phyloP scores from a whole-genome alignment of 2,797 vertebrate species.

The Bovichtus diacanthus region DNA sequence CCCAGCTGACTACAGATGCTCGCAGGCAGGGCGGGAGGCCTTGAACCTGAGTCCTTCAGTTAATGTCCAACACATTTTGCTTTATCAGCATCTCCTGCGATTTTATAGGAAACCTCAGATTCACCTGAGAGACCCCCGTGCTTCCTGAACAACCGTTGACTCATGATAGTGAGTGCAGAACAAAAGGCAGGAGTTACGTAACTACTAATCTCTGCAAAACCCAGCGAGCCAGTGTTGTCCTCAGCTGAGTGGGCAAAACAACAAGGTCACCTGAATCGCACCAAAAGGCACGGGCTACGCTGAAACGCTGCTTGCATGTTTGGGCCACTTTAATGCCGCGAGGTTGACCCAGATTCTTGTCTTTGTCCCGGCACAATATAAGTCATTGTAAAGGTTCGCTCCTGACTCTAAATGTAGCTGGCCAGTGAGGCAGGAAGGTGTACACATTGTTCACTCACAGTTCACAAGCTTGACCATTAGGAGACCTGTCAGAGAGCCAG shows the following conservation, averaged over 20 bases:
- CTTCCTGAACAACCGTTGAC: conserved; percentile 48
- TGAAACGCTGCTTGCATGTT: not conserved
- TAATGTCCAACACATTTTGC: not conserved
- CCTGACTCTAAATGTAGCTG: not conserved
- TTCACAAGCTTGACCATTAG: conserved; percentile 11
- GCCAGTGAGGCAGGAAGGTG: conserved; percentile 9
- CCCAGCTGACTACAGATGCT: not conserved
- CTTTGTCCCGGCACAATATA: not conserved
- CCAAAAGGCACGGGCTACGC: not conserved
- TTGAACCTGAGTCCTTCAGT: not conserved
- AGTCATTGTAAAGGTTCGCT: not conserved
- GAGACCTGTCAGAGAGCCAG: conserved; percentile 39
- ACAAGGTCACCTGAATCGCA: conserved; percentile 33
- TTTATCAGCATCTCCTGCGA: not conserved
- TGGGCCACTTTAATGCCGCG: not conserved
- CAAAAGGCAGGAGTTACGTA: conserved; percentile 41
- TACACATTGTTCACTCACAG: conserved; percentile 9
- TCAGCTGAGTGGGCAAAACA: conserved; percentile 33
- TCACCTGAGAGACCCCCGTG: conserved; percentile 18
- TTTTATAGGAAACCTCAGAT: conserved; percentile 15
- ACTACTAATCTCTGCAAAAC: conserved; percentile 36
- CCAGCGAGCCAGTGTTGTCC: not conserved
- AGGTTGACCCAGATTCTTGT: conserved; percentile 32
- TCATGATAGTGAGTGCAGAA: conserved; percentile 21
- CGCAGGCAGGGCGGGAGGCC: not conserved